Percentiles rank a stretch among this genome's conserved stretches.
These are phyloP conservation scores for Poecile montanus DNA, from an alignment of 2,797 vertebrate species.

Conservation along the genomic window DNA sequence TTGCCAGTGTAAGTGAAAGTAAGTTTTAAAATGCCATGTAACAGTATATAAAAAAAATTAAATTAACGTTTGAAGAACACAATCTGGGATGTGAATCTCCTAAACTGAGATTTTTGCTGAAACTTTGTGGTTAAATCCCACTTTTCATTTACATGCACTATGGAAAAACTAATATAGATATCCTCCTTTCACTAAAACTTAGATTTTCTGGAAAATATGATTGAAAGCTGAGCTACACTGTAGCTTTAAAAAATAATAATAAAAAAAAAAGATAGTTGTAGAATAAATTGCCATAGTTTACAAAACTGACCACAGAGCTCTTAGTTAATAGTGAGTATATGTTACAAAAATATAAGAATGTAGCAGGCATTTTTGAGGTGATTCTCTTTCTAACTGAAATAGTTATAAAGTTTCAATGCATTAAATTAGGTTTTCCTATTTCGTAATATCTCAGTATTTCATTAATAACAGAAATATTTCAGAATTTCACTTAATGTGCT, in stretches of 20 bases:
- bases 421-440: neutral
- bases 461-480: neutral
- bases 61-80: slow-evolving; percentile 14
- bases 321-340: neutral
- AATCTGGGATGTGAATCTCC: neutral
- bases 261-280: neutral
- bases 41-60: neutral
- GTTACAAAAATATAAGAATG: neutral
- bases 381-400: neutral
- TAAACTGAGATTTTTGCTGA: neutral
- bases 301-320: neutral
- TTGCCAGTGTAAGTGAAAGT: neutral
- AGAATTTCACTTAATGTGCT: neutral
- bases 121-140: neutral
- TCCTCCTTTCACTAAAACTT: slow-evolving; percentile 31
- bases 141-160: neutral
- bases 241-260: neutral
- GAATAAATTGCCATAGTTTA: neutral
- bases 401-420: neutral
- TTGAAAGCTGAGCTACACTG: slow-evolving; percentile 3
- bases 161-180: neutral
- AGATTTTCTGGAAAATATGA: slow-evolving; percentile 22
- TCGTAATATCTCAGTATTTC: neutral
- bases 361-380: neutral
- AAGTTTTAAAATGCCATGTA: neutral